Base-by-base conservation (phyloP, 1,140 invertebrate genomes). In the Ceratosolen solmsi region DNA sequence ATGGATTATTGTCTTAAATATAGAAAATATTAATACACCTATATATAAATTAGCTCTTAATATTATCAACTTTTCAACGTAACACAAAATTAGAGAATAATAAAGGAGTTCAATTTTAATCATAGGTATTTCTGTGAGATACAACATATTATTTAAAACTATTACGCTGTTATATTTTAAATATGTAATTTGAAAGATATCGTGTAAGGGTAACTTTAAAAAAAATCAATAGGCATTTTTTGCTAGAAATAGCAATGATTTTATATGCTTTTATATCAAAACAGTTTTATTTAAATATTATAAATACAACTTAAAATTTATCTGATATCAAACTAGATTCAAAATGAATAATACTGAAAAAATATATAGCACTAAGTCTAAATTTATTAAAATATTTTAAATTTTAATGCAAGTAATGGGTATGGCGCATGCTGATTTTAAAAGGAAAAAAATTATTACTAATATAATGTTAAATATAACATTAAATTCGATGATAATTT, bases 361-460 rank as follows among this genome's bases (percentile, higher is more conserved):
- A 15, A 54, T 22, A 3, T 54, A 20, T 54, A 20, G 51, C 17
- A 3, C 20, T 54, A 54, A 54, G 5, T 54, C 9, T 22, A 54
- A 54, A 54, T 54, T 15, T 22, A 54, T 54, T 54, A 54, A 54
- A 54, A 54, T 54, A 54, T 22, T 54, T 8, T 8, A 54, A 25
- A 63, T 87, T 83, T 87, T 86, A 60, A 88, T 88, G 86, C 80
- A 58, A 80, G 11, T 84, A 51, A 78, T 86, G 46, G 87, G 87
- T 13, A 86, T 88, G 85, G 86, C 85, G 86, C 83, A 83, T 25
- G 2, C 75, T 0, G 46, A 81, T 56, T 84, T 79, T 49, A 76
- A 63, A 27, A 82, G 65, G n/a, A 84, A 86, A 74, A 80, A 85
- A 82, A 58, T 86, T 1, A 54, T 87, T 8, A 73, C 85, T 22